These are phyloP conservation scores for Odobenus rosmarus DNA, from an alignment of 2,113 vertebrate genomes.

Conservation along the genomic window DNA sequence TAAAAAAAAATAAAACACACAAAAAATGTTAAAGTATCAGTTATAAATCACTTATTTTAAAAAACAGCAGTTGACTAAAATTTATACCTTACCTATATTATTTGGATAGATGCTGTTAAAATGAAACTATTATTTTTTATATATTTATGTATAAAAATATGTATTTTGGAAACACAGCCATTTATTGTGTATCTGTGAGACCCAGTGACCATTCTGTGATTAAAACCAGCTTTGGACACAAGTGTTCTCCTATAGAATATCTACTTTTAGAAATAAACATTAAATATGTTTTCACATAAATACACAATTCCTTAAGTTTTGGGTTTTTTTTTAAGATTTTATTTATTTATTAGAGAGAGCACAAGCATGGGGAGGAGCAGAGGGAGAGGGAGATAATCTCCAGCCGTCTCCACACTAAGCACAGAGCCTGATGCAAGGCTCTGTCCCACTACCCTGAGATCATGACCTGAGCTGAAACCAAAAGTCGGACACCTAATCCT, in stretches of 20 bases:
- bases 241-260: background rate
- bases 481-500: background rate
- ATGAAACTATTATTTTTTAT: background rate
- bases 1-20: no score
- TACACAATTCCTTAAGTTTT: background rate
- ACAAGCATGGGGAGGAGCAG: background rate
- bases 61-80: background rate
- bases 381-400: background rate
- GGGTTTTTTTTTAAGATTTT: background rate
- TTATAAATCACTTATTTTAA: background rate
- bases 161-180: background rate
- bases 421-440: background rate
- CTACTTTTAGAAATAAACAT: slow-evolving; percentile 1
- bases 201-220: background rate
- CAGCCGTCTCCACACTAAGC: background rate
- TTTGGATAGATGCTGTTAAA: background rate
- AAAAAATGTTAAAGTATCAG: background rate
- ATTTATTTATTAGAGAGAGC: background rate
- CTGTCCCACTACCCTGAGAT: background rate
- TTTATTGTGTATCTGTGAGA: background rate
- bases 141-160: background rate
- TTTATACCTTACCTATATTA: background rate
- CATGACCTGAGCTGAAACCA: background rate
- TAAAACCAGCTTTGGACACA: background rate
- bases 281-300: background rate